Evolutionary conservation across 2,797 vertebrate species (phyloP).

Genomic region (Schizopygopsis pylzovi): DNA sequence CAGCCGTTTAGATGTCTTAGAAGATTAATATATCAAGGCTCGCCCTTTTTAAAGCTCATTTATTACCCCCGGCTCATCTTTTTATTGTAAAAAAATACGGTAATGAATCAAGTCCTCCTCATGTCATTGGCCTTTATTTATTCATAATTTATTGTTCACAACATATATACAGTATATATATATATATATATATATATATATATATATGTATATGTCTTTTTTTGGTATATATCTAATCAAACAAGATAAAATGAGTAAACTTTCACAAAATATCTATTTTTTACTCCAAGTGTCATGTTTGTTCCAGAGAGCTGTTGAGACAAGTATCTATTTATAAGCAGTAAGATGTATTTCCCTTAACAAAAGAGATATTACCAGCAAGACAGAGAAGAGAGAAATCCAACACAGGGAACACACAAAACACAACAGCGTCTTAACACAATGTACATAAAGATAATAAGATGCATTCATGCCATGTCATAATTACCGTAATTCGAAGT

Average conservation of each 20-base stretch:
- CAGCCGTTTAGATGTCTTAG: conserved; percentile 58
- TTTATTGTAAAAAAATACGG: conserved; percentile 69
- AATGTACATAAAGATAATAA: neutral
- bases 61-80: conserved; percentile 72
- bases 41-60: conserved; percentile 73
- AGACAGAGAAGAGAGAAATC: neutral
- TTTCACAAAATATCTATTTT: neutral
- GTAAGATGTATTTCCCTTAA: neutral
- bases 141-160: conserved; percentile 62
- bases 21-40: conserved; percentile 74
- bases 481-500: too few relatives aligned
- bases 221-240: neutral
- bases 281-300: neutral
- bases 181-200: too few relatives aligned
- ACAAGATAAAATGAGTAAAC: neutral
- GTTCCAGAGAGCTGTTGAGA: neutral
- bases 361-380: neutral
- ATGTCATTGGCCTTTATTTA: conserved; percentile 55
- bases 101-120: conserved; percentile 71
- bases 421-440: neutral
- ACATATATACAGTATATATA: neutral
- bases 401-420: neutral
- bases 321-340: neutral
- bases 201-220: too few relatives aligned
- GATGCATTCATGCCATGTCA: neutral